Percentiles rank a stretch among this genome's conserved stretches.
Conservation (phyloP, 1,140 invertebrate species). For the Bombus balteatus region DNA sequence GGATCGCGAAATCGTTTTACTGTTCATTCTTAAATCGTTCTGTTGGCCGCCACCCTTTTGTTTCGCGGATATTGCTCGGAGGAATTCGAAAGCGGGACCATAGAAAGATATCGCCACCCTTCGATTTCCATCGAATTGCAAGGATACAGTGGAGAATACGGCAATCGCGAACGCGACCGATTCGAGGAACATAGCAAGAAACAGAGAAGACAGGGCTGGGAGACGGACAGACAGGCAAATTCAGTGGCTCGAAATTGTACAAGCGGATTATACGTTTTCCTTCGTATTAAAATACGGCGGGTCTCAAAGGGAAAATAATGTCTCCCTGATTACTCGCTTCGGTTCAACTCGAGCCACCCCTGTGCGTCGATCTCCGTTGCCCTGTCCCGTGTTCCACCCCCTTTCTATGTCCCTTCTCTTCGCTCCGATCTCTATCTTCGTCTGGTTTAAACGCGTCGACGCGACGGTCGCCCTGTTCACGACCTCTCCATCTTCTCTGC, state of each 20-base stretch:
- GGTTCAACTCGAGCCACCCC: conserved; percentile 75
- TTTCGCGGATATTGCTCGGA: conserved; percentile 31
- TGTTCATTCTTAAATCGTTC: not conserved
- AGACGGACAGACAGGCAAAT: conserved; percentile 22
- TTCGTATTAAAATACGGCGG: conserved; percentile 79
- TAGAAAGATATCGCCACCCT: conserved; percentile 36
- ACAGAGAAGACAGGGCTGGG: conserved; percentile 17
- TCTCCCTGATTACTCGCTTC: conserved; percentile 82
- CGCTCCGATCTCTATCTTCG: not conserved
- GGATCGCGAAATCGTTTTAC: not conserved
- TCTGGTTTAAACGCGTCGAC: not conserved
- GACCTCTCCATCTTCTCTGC: conserved; percentile 63
- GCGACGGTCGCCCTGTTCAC: conserved; percentile 66
- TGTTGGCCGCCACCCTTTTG: conserved; percentile 6
- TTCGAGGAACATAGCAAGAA: conserved; percentile 50
- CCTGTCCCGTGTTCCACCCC: conserved; percentile 36
- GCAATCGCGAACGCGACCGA: conserved; percentile 69
- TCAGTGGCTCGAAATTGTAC: conserved; percentile 64
- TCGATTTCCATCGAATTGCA: conserved; percentile 30
- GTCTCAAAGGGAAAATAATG: conserved; percentile 83
- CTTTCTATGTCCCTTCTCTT: conserved; percentile 6
- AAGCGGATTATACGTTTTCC: conserved; percentile 78
- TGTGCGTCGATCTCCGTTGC: conserved; percentile 19
- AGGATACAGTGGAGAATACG: conserved; percentile 49
- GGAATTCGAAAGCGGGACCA: conserved; percentile 7